Base-by-base conservation (phyloP, 92 coral and sea anemone genomes). In the Porites cylindrica region DNA sequence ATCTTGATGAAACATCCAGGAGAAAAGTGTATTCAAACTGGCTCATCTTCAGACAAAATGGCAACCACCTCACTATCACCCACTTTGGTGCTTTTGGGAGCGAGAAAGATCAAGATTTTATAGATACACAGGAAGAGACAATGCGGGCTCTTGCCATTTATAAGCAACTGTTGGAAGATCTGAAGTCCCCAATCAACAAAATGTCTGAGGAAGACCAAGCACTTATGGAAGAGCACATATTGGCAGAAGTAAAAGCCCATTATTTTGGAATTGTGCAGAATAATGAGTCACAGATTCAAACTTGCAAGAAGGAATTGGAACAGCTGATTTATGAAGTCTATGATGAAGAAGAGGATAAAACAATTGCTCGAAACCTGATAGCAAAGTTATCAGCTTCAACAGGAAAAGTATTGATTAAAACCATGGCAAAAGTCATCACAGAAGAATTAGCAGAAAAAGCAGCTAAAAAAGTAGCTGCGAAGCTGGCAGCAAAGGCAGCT, bases 321-420 rank as follows among this genome's bases (percentile, higher is more conserved):
- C 38, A n/a, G 18, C 56, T 70, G 16, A 51, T 85, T 67, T 66
- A 85, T 47, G 69, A 64, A 21, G 47, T 85, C 29, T 61, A 24
- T 18, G 66, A 62, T 62, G 6, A 62, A 71, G 26, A 6, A 38
- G 56, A 71, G 51, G 56, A 51, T 16, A 71, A 20, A 71, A 8
- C 13, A 5, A 23, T 11, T 16, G 56, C 51, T 71, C 12, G 10
- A 62, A 16, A 62, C 23, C 23, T 68, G 83, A 20, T 20, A 62
- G 72, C 7, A 13, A 61, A 71, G 56, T 9, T 32, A 7, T 20
- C 18, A 1, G 89, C 83, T 4, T 85, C 89, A 10, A 75, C 83
- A 29, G 83, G 89, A 21, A 85, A 85, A 66, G 59, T 85, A 13
- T 19, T 77, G 38, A 24, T 85, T 3, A 85, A 85, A 66, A 66